These are phyloP conservation scores for Ciconia maguari DNA, from an alignment of 2,113 vertebrate species.

Conservation along the genomic window DNA sequence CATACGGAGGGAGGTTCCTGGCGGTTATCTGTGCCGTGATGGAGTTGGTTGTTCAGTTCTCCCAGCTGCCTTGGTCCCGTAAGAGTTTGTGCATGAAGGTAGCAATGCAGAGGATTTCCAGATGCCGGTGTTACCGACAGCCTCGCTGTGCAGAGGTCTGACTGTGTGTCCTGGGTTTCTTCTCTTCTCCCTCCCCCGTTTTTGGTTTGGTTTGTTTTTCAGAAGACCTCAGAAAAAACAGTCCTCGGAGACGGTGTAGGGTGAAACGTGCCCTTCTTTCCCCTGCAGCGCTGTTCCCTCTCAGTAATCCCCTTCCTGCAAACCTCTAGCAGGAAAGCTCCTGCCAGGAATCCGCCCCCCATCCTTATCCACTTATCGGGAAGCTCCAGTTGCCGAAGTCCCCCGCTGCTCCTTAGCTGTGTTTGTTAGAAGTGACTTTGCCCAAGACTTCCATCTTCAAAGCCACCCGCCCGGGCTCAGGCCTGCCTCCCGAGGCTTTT, in stretches of 20 bases:
- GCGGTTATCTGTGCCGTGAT: fast-evolving
- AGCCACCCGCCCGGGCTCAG: neutral
- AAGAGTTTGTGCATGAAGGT: neutral
- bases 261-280: neutral
- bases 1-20: neutral
- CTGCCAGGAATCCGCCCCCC: neutral
- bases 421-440: neutral
- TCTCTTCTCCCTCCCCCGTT: neutral
- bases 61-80: neutral
- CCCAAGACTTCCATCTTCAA: neutral
- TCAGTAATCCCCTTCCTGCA: neutral
- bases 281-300: neutral
- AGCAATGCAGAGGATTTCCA: neutral
- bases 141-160: neutral
- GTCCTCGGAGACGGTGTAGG: neutral
- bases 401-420: neutral
- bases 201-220: neutral
- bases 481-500: neutral
- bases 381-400: neutral
- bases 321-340: neutral
- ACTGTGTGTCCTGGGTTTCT: neutral
- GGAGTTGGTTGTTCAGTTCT: neutral
- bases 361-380: neutral
- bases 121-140: fast-evolving
- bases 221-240: neutral